phyloP scores from a whole-genome alignment of 2,113 vertebrate species.

The Hymenochirus boettgeri region DNA sequence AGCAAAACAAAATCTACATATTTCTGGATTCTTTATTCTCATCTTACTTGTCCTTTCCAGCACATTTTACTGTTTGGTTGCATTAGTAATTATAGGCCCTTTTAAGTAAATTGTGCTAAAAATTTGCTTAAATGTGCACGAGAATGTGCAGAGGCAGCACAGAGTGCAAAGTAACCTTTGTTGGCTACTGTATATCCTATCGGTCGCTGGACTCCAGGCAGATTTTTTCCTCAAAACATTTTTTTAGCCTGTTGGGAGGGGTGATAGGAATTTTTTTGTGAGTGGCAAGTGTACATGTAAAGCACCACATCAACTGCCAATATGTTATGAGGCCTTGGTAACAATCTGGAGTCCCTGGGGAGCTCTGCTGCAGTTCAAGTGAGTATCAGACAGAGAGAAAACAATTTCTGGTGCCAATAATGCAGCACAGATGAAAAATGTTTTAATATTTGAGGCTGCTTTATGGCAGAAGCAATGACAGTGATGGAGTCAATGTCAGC shows the following conservation, averaged over 20 bases:
- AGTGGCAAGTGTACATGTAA: conserved; percentile 93
- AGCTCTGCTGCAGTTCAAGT: conserved; percentile 89
- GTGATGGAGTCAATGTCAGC: conserved; percentile 99
- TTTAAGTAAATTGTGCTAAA: conserved; percentile 29
- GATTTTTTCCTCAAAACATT: conserved; percentile 58
- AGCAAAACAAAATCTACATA: too few relatives aligned
- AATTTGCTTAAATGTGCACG: conserved; percentile 35
- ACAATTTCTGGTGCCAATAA: conserved; percentile 99
- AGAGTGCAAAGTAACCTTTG: conserved; percentile 33
- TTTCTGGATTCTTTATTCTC: too few relatives aligned
- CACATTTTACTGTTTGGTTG: too few relatives aligned
- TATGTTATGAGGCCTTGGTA: conserved; percentile 95
- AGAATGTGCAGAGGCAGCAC: conserved; percentile 19
- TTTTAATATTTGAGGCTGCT: conserved; percentile 99
- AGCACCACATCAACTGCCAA: conserved; percentile 94
- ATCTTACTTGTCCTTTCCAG: too few relatives aligned
- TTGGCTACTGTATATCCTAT: conserved; percentile 24
- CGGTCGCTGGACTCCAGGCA: conserved; percentile 55
- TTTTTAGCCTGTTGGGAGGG: conserved; percentile 58
- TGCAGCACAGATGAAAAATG: conserved; percentile 98
- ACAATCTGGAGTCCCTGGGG: conserved; percentile 92
- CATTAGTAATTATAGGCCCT: conserved; percentile 25
- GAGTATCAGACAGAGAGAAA: conserved; percentile 98
- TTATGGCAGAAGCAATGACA: conserved; percentile 96
- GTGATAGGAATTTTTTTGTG: conserved; percentile 64